Conservation (phyloP, 2,888 invertebrate genomes). For the Holacanthella duospinosa region DNA sequence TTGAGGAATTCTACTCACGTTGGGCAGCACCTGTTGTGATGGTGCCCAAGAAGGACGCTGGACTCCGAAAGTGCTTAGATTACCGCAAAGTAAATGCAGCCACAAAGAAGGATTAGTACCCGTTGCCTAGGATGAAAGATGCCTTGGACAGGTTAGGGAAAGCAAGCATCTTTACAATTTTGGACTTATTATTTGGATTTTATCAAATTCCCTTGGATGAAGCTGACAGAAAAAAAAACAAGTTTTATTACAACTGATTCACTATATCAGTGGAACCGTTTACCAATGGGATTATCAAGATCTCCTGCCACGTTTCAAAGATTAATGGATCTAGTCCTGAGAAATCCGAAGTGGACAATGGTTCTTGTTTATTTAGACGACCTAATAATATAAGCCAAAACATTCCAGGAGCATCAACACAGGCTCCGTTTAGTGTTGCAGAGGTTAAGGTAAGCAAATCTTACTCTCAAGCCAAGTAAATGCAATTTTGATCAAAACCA, state of each 20-base stretch:
- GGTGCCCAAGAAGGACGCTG: constrained; percentile 39
- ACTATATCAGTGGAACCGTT: neutral
- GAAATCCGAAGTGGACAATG: too few relatives aligned
- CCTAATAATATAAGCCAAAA: neutral
- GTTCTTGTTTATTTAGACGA: too few relatives aligned
- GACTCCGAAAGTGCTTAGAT: constrained; percentile 32
- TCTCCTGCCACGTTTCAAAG: constrained; percentile 5
- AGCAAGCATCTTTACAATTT: constrained; percentile 8
- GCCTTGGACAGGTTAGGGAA: constrained; percentile 38
- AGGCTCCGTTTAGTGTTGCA: constrained; percentile 11
- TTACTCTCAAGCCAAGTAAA: constrained; percentile 17
- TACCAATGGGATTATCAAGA: neutral
- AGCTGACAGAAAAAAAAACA: constrained; percentile 2
- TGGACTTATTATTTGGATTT: constrained; percentile 4
- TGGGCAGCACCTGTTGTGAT: constrained; percentile 41
- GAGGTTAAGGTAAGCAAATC: constrained; percentile 6
- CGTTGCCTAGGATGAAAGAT: constrained; percentile 25
- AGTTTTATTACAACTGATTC: constrained; percentile 9
- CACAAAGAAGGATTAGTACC: constrained; percentile 19
- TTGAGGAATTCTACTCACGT: constrained; percentile 38
- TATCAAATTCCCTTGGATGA: constrained; percentile 6
- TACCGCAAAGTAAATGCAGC: constrained; percentile 22
- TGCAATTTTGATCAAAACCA: too few relatives aligned
- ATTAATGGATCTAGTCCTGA: neutral
- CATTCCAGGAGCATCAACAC: constrained; percentile 12